Conservation (phyloP, 2,888 invertebrate species). For the Melinopterus prodromus region DNA sequence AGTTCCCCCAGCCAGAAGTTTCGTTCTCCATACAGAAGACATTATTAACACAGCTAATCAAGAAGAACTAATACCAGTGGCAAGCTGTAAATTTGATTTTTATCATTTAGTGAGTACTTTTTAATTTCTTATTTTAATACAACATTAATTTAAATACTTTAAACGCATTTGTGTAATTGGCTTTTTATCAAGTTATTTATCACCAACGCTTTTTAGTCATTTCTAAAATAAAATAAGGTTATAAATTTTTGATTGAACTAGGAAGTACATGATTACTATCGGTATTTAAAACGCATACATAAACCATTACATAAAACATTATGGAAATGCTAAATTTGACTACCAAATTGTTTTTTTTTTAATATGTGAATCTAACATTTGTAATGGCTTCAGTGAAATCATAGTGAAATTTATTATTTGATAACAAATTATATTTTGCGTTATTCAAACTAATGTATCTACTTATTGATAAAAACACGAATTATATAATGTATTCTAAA, state of each 20-base stretch:
- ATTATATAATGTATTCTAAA: background rate
- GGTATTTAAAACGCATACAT: background rate
- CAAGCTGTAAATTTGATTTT: background rate
- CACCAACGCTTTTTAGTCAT: too few species aligned
- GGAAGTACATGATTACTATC: background rate
- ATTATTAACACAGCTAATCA: background rate
- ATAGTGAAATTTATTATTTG: slow-evolving; percentile 4
- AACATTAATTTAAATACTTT: background rate
- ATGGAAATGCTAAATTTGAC: background rate
- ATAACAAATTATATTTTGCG: background rate
- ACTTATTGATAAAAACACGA: background rate
- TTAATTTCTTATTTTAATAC: background rate
- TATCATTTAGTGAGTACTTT: background rate
- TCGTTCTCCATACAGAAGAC: background rate
- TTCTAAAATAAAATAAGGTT: background rate
- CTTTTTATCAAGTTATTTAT: too few species aligned
- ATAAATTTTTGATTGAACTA: background rate
- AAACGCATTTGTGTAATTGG: too few species aligned
- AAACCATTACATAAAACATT: too few species aligned
- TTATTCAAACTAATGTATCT: background rate
- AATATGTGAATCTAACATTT: background rate
- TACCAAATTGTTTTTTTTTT: background rate
- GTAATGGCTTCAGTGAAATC: background rate
- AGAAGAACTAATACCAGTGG: too few species aligned
- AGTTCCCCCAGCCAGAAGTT: background rate